phyloP scores from a whole-genome alignment of 2,797 vertebrate species.

The Hemibagrus guttatus region DNA sequence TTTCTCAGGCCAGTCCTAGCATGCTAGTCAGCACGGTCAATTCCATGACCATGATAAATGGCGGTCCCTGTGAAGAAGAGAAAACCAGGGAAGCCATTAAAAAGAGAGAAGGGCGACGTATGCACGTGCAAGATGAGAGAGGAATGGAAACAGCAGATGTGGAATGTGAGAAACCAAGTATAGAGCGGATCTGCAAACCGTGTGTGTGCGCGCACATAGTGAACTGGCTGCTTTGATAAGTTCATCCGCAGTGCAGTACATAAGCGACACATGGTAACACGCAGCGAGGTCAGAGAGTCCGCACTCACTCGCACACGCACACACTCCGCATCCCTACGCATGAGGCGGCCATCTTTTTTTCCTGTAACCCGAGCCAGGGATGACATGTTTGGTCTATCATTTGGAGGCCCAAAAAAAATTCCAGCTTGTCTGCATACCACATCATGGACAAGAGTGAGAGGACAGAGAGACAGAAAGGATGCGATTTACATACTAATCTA shows the following conservation, averaged over 20 bases:
- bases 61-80: background rate
- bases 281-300: constrained; percentile 32
- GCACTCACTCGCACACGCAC: constrained; percentile 39
- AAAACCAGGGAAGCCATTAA: constrained; percentile 15
- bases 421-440: constrained; percentile 78
- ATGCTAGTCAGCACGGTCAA: constrained; percentile 6
- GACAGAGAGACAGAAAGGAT: constrained; percentile 50
- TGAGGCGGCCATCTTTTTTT: constrained; percentile 61
- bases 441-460: constrained; percentile 41
- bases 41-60: constrained; percentile 11
- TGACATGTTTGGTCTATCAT: constrained; percentile 77
- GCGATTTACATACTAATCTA: background rate
- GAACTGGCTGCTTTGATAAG: constrained; percentile 26
- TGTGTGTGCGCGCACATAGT: constrained; percentile 2
- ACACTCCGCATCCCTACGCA: constrained; percentile 48
- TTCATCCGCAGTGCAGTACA: constrained; percentile 28
- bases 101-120: background rate
- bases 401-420: constrained; percentile 76
- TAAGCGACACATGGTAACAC: constrained; percentile 20
- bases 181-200: constrained; percentile 13
- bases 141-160: constrained; percentile 40
- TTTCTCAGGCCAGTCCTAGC: constrained; percentile 15
- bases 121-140: constrained; percentile 21
- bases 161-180: constrained; percentile 37
- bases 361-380: constrained; percentile 72